A percentile compares a stretch with the other conserved stretches of the same genome.
Conservation (phyloP, 2,888 invertebrate species). For the Dioctria linearis region DNA sequence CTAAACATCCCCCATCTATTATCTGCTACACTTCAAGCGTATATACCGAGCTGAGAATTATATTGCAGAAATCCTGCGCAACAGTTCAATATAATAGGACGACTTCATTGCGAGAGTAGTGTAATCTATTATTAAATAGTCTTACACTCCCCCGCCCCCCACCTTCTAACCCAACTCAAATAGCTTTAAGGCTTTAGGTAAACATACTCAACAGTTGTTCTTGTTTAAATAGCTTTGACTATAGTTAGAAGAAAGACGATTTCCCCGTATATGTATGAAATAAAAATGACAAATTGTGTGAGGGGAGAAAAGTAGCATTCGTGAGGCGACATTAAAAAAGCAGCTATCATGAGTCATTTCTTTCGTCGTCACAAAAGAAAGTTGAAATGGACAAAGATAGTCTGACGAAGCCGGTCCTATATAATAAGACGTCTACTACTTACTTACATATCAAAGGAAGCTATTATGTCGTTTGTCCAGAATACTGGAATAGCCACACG, state of each 20-base stretch:
- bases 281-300: too few species aligned
- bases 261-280: too few species aligned
- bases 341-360: conserved; percentile 41
- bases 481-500: conserved; percentile 12
- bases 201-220: conserved; percentile 42
- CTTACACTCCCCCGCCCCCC: too few species aligned
- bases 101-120: conserved; percentile 14
- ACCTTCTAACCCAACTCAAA: background rate
- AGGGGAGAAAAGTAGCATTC: background rate
- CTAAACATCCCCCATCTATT: too few species aligned
- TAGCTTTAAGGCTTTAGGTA: background rate
- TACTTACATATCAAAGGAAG: conserved; percentile 9
- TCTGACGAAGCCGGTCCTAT: background rate
- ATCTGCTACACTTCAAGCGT: too few species aligned
- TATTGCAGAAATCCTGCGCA: conserved; percentile 28
- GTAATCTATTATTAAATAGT: conserved; percentile 42
- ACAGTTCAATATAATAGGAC: background rate
- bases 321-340: conserved; percentile 8
- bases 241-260: background rate
- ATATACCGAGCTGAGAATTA: too few species aligned
- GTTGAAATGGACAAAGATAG: conserved; percentile 20
- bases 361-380: conserved; percentile 21
- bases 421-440: background rate
- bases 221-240: background rate
- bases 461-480: conserved; percentile 23